phyloP scores from a whole-genome alignment of 23 tunicate species.

The Clavelina lepadiformis region DNA sequence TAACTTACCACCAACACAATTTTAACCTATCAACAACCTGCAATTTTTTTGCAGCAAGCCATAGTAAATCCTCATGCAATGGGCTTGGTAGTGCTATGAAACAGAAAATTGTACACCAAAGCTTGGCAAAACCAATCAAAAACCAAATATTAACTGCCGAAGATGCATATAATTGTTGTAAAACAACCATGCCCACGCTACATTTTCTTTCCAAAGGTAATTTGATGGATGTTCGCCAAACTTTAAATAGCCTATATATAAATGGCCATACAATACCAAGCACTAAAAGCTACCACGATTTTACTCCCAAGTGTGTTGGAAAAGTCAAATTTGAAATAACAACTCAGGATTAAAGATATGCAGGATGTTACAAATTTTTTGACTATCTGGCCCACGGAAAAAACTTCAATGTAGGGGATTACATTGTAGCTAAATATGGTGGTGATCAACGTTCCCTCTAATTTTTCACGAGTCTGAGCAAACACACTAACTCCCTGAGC shows the following conservation, averaged over 20 bases:
- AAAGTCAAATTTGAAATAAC: too few species aligned
- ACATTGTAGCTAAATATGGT: too few species aligned
- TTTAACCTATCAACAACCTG: neutral
- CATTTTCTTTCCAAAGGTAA: neutral
- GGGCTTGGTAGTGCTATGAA: constrained; percentile 1
- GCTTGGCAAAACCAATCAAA: neutral
- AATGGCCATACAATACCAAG: constrained; percentile 17
- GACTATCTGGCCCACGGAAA: too few species aligned
- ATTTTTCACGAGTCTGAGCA: too few species aligned
- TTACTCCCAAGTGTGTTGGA: constrained; percentile 2
- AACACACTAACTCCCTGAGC: too few species aligned
- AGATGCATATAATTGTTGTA: neutral
- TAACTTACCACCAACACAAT: neutral
- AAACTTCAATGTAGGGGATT: too few species aligned
- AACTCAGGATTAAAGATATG: too few species aligned
- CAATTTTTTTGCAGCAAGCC: neutral
- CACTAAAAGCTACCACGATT: constrained; percentile 20
- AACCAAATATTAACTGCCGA: neutral
- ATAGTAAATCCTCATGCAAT: neutral
- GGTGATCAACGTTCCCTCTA: too few species aligned
- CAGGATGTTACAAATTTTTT: too few species aligned
- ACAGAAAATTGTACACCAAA: neutral
- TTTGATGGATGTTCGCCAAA: neutral
- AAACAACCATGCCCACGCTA: neutral
- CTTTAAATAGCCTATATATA: neutral